A percentile compares a stretch with the other conserved stretches of the same genome.
phyloP scores from a whole-genome alignment of 2,888 invertebrate genomes.

The Lutraria lutraria region DNA sequence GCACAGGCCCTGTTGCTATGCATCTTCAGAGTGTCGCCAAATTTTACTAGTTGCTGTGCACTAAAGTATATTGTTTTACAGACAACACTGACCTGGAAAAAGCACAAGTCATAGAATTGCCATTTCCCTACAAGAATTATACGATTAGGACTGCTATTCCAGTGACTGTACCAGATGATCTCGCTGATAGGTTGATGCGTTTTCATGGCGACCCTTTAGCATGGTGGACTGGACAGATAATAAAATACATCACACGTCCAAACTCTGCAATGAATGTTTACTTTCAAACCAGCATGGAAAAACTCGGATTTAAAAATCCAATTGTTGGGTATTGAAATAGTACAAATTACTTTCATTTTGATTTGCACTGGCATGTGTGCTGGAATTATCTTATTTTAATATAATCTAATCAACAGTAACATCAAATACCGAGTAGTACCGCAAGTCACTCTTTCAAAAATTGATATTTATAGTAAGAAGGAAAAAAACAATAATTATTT shows the following conservation, averaged over 20 bases:
- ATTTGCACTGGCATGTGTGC: too few relatives aligned
- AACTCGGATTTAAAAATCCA: constrained; percentile 93
- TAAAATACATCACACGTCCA: constrained; percentile 95
- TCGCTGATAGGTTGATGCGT: constrained; percentile 90
- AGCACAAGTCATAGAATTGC: constrained; percentile 93
- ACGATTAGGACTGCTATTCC: constrained; percentile 94
- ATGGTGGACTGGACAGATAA: constrained; percentile 99
- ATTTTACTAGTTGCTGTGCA: too few relatives aligned
- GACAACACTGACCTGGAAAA: constrained; percentile 74
- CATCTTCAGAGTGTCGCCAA: too few relatives aligned
- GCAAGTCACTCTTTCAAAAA: too few relatives aligned
- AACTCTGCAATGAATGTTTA: constrained; percentile 91
- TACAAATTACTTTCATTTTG: too few relatives aligned
- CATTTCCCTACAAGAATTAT: constrained; percentile 96
- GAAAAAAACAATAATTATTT: too few relatives aligned
- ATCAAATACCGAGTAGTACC: too few relatives aligned
- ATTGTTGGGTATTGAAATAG: constrained; percentile 93
- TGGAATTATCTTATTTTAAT: too few relatives aligned
- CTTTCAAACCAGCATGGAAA: constrained; percentile 92
- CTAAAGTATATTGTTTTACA: constrained; percentile 33
- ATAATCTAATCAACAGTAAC: too few relatives aligned
- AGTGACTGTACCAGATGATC: constrained; percentile 95
- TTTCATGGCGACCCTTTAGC: constrained; percentile 97
- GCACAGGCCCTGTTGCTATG: too few relatives aligned
- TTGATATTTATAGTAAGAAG: too few relatives aligned